Evolutionary conservation across 2,113 vertebrate species (phyloP), one percentile per base, ranked within the genome.

Genomic region (Cheilinus undulatus): DNA sequence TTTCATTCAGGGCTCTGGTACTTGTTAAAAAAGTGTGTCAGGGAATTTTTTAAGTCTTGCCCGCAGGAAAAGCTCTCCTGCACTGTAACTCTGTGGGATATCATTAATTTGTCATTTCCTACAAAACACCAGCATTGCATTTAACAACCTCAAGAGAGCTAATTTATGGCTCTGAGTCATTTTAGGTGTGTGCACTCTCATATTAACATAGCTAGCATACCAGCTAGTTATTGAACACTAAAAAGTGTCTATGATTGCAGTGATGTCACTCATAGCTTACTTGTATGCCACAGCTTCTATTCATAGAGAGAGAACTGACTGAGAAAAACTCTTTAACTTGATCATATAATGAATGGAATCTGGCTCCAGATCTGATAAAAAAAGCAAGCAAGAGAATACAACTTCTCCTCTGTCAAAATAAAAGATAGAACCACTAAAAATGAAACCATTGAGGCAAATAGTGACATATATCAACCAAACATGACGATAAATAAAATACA

Each of bases 81-180:
- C 26, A 42, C n/a, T 42, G n/a, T 7, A 7, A 14, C 40, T 30
- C n/a, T 17, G 12, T 26, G 10, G 1, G 43, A 50, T 24, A n/a
- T n/a, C 3, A 30, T 40, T 48, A 6, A 57, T 50, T 19, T 30
- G 14, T 46, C 14, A 56, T 42, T 65, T 62, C 24, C 51, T 3
- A 20, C 9, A 52, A 22, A 32, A 15, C 40, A 58, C 34, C 27
- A 26, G 23, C 13, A 9, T 22, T 3, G 2, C 19, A 23, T 36
- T 56, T 7, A 43, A 58, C 8, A 7, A 43, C 20, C n/a, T 4
- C 23, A n/a, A 13, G 46, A 69, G 14, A 72, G 17, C 32, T 1
- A 1, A 56, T 51, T 50, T 40, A 76, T 46, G 9, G 20, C 24
- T 56, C 26, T 43, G 52, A 53, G 19, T 73, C 51, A 59, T 24